Percentiles rank a stretch among this genome's conserved stretches.
Conservation (phyloP, 2,113 vertebrate species). For the Platichthys stellatus region DNA sequence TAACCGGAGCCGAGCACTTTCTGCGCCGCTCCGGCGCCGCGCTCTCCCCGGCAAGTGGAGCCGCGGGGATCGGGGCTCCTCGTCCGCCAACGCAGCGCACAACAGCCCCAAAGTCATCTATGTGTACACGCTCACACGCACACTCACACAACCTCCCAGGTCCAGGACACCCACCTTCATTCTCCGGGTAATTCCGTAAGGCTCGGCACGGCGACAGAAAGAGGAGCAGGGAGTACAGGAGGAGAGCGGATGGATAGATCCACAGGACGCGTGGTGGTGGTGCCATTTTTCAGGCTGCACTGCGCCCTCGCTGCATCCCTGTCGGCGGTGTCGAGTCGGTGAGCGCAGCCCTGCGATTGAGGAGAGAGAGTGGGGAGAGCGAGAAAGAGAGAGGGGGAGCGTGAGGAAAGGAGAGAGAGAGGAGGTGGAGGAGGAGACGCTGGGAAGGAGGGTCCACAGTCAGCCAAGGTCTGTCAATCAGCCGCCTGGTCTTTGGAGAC, state of each 20-base stretch:
- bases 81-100: slow-evolving; percentile 34
- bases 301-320: slow-evolving; percentile 85
- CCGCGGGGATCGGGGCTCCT: slow-evolving; percentile 42
- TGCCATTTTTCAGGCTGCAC: slow-evolving; percentile 87
- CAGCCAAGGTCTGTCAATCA: slow-evolving; percentile 80
- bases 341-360: slow-evolving; percentile 76
- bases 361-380: slow-evolving; percentile 38
- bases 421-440: slow-evolving; percentile 53
- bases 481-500: slow-evolving; percentile 35
- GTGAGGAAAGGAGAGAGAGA: slow-evolving; percentile 25
- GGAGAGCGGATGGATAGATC: slow-evolving; percentile 81
- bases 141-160: not conserved
- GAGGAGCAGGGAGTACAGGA: slow-evolving; percentile 68
- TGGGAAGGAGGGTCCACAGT: slow-evolving; percentile 76
- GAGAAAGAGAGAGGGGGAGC: slow-evolving; percentile 19
- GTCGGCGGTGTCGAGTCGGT: slow-evolving; percentile 76
- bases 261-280: slow-evolving; percentile 78
- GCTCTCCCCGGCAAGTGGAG: slow-evolving; percentile 40
- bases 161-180: slow-evolving; percentile 82
- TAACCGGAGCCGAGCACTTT: slow-evolving; percentile 65
- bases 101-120: slow-evolving; percentile 6
- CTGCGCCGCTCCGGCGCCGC: slow-evolving; percentile 32
- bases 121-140: not conserved
- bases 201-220: slow-evolving; percentile 69
- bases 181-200: slow-evolving; percentile 84